Percentiles rank a stretch among this genome's conserved stretches.
These are phyloP conservation scores for Scaptomyza polygonia DNA, from an alignment of 2,888 invertebrate genomes.

Conservation along the genomic window DNA sequence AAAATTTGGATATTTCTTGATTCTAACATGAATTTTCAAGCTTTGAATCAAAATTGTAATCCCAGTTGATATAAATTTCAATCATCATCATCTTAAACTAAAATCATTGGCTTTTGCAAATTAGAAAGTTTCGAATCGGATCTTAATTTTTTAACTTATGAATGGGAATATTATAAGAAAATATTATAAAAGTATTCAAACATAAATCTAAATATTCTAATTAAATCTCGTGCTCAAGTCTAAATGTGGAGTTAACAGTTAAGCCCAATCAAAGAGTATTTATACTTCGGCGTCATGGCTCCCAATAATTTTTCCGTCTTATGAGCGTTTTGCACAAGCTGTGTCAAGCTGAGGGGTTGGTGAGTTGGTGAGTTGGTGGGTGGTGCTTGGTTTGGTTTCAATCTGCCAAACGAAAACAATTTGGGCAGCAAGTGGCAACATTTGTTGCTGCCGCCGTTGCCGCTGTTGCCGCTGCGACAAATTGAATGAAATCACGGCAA, in stretches of 20 bases:
- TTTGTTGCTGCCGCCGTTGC: slow-evolving; percentile 72
- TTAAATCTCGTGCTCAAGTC: too few relatives aligned
- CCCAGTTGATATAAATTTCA: too few relatives aligned
- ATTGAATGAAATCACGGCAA: slow-evolving; percentile 83
- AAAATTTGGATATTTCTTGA: too few relatives aligned
- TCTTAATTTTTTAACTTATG: too few relatives aligned
- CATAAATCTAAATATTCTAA: too few relatives aligned
- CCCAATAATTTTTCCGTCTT: slow-evolving; percentile 42
- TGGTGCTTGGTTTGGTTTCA: slow-evolving; percentile 16
- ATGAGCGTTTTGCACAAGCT: slow-evolving; percentile 70
- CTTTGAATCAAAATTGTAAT: too few relatives aligned
- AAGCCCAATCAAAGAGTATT: background rate
- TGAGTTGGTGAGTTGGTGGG: slow-evolving; percentile 11
- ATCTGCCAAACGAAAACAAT: slow-evolving; percentile 77
- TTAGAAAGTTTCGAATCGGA: too few relatives aligned
- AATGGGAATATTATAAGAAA: background rate
- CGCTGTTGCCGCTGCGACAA: slow-evolving; percentile 75
- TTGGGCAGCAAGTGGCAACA: slow-evolving; percentile 80
- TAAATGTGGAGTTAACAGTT: too few relatives aligned
- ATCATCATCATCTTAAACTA: too few relatives aligned
- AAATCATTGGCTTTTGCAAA: too few relatives aligned
- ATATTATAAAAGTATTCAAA: background rate
- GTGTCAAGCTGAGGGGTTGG: too few relatives aligned
- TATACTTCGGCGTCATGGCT: background rate
- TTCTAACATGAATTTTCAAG: too few relatives aligned